A percentile compares a stretch with the other conserved stretches of the same genome.
phyloP scores from a whole-genome alignment of 2,113 vertebrate species.

The Indicator indicator region DNA sequence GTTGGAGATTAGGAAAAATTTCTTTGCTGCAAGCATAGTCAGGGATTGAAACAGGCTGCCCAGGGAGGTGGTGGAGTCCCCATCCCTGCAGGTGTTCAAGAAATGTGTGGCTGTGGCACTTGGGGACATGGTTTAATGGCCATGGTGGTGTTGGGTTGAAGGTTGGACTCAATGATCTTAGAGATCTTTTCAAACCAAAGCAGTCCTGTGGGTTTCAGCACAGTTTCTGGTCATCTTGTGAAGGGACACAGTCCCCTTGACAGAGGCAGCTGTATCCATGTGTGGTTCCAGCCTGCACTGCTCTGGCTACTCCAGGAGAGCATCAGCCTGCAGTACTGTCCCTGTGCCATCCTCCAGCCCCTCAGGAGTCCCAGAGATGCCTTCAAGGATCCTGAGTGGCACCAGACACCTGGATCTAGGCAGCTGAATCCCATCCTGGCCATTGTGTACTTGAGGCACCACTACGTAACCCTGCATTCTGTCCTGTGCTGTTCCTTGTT shows the following conservation, averaged over 20 bases:
- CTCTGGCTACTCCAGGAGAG: not conserved
- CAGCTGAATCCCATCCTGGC: not conserved
- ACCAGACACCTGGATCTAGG: not conserved
- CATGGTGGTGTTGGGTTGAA: no score
- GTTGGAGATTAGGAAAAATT: no score
- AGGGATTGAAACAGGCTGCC: no score
- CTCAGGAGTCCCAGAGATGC: not conserved
- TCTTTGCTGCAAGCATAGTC: no score
- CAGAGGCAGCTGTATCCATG: fast-evolving
- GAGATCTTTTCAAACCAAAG: no score
- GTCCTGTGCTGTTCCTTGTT: not conserved
- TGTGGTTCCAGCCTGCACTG: not conserved
- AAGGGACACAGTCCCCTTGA: not conserved
- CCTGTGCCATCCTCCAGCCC: not conserved
- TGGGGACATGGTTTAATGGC: no score
- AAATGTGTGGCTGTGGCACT: no score
- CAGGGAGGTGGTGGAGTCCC: no score
- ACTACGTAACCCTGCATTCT: not conserved
- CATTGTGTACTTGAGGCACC: not conserved
- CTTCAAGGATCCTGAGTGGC: not conserved
- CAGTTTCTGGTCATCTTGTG: not conserved
- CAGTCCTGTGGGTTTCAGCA: not conserved
- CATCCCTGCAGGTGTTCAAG: no score
- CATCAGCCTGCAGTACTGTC: not conserved
- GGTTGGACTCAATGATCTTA: no score